Percentiles rank a stretch among this genome's conserved stretches.
Evolutionary conservation across 1,140 invertebrate genomes (phyloP).

Genomic region (Oncopodura yosiiana): DNA sequence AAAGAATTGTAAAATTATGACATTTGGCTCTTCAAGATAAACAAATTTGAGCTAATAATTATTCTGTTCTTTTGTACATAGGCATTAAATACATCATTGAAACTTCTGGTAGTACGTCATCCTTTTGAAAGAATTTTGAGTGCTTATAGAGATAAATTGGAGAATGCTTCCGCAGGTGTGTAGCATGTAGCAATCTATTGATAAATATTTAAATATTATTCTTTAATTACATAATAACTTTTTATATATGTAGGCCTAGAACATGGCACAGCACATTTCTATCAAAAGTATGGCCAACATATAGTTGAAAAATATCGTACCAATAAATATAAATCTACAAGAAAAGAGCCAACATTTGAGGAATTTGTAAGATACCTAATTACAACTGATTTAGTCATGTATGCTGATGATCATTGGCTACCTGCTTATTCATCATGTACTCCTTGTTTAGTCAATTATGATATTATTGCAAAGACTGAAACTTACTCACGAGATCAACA

Average conservation of each 20-base stretch:
- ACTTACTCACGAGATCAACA: constrained; percentile 55
- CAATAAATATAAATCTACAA: constrained; percentile 37
- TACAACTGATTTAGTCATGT: constrained; percentile 36
- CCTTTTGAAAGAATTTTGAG: constrained; percentile 55
- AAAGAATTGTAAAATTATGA: neutral
- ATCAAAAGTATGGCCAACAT: constrained; percentile 47
- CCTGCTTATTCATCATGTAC: constrained; percentile 61
- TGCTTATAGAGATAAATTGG: constrained; percentile 55
- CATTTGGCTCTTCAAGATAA: no score
- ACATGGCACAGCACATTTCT: constrained; percentile 49
- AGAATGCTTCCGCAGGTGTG: constrained; percentile 42
- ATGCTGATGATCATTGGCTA: constrained; percentile 58
- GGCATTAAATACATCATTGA: constrained; percentile 43
- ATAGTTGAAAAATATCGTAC: constrained; percentile 48
- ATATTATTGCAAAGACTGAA: constrained; percentile 54
- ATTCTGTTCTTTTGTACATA: constrained; percentile 33
- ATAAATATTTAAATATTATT: neutral
- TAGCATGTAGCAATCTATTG: neutral
- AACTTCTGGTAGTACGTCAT: constrained; percentile 50
- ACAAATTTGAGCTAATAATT: no score
- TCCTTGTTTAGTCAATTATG: constrained; percentile 59
- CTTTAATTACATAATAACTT: neutral
- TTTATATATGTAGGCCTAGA: constrained; percentile 34
- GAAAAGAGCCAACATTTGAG: constrained; percentile 53
- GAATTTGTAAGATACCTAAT: constrained; percentile 52